Conservation (phyloP, 2,888 invertebrate genomes). For the Endotricha flammealis region DNA sequence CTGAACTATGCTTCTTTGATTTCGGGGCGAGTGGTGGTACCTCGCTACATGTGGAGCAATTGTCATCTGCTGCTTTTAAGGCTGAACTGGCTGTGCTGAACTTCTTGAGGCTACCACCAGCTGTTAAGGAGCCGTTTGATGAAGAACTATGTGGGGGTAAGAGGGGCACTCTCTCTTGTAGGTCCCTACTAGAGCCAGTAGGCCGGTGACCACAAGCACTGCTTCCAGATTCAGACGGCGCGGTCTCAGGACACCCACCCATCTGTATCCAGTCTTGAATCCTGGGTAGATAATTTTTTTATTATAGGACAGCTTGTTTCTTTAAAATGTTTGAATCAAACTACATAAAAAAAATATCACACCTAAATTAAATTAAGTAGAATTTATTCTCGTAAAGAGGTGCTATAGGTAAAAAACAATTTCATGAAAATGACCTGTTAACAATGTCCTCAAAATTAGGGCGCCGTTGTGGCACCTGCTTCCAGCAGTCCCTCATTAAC, state of each 20-base stretch:
- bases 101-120: conserved; percentile 63
- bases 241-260: conserved; percentile 60
- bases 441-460: conserved; percentile 96
- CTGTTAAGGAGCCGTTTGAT: conserved; percentile 60
- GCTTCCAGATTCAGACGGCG: conserved; percentile 50
- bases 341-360: too few relatives aligned
- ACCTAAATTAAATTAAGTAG: too few relatives aligned
- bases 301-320: too few relatives aligned
- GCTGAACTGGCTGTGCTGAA: conserved; percentile 55
- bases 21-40: conserved; percentile 63
- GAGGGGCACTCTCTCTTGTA: conserved; percentile 63
- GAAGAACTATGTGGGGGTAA: conserved; percentile 66
- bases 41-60: conserved; percentile 63
- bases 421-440: conserved; percentile 70
- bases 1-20: conserved; percentile 65
- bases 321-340: too few relatives aligned
- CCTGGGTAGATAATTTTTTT: too few relatives aligned
- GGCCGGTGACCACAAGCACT: conserved; percentile 48
- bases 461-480: conserved; percentile 92
- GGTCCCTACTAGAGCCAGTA: conserved; percentile 47
- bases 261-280: conserved; percentile 62
- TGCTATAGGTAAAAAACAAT: too few relatives aligned
- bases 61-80: conserved; percentile 53
- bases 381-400: too few relatives aligned
- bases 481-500: conserved; percentile 99